Conservation (phyloP, 2,113 vertebrate species). For the Antidorcas marsupialis region DNA sequence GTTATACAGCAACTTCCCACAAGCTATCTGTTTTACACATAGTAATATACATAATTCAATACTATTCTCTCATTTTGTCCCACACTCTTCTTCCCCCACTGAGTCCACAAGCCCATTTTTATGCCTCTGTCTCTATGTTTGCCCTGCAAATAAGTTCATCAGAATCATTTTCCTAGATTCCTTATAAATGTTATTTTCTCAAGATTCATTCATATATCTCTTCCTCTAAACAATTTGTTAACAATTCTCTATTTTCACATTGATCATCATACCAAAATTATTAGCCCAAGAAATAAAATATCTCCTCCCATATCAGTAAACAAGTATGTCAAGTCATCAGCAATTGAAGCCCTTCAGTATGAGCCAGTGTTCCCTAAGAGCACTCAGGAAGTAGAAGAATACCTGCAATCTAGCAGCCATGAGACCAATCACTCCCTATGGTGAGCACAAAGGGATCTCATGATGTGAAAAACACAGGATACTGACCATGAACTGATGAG, state of each 20-base stretch:
- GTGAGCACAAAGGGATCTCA: not conserved
- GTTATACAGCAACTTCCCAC: not conserved
- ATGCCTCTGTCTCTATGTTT: not conserved
- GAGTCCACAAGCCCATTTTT: not conserved
- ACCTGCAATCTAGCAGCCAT: not conserved
- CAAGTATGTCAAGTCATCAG: not conserved
- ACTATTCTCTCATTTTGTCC: not conserved
- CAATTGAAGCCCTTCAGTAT: not conserved
- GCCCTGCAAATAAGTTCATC: not conserved
- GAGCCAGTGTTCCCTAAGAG: not conserved
- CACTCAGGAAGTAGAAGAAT: not conserved
- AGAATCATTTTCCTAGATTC: not conserved
- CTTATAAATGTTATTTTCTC: not conserved
- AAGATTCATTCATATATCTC: not conserved
- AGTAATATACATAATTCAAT: not conserved
- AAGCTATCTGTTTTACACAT: not conserved
- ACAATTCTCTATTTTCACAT: not conserved
- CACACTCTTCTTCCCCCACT: not conserved
- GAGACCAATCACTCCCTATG: not conserved
- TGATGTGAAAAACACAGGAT: not conserved
- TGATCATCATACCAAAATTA: not conserved
- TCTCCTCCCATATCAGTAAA: not conserved
- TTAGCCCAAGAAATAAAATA: not conserved
- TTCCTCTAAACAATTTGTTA: not conserved
- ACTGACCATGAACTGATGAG: not conserved